Base-by-base conservation (phyloP, 2,113 vertebrate genomes). In the Crotalus horridus region DNA sequence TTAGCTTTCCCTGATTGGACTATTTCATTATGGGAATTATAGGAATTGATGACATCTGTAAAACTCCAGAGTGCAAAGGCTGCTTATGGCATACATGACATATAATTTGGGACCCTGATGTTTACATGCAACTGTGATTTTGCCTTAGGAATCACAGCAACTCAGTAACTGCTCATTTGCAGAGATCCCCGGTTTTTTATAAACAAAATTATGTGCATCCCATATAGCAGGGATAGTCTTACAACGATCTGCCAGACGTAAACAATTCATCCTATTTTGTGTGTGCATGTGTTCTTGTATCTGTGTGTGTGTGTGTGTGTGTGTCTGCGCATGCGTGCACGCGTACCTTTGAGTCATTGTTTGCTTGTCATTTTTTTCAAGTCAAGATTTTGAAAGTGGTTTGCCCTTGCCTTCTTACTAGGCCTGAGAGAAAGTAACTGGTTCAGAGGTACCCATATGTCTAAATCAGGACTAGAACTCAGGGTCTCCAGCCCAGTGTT, bases 71-170 rank as follows among this genome's bases (percentile, higher is more conserved):
- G 33, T 81, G 33, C 69, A 20, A 43, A 81, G 17, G 17, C 69
- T 81, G 33, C 20, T 43, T 81, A 43, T 21, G 74, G 33, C 12
- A 26, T 53, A 95, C 90, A 91, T 94, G 21, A 94, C 95, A 94
- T 94, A 2, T 7, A 91, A 94, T 95, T 0, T 3, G 91, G 81
- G 85, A 92, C 94, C 21, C 29, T 3, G 1, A 92, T 89, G 94
- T 94, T 94, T 69, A 53, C 94, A 91, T 93, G 93, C 93, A 6
- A 95, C 90, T 39, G 94, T 11, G 95, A 95, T 92, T 96, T 96
- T 96, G 95, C 94, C 95, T 96, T 96, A 95, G 95, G 95, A 94
- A 4, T 17, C 92, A 95, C 89, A 95, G 15, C 94, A 96, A 95
- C 86, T 91, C 93, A 88, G 88, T 93, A 53, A 90, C 92, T 93